These are phyloP conservation scores for Tor tambroides DNA, from an alignment of 2,113 vertebrate species.

Conservation along the genomic window DNA sequence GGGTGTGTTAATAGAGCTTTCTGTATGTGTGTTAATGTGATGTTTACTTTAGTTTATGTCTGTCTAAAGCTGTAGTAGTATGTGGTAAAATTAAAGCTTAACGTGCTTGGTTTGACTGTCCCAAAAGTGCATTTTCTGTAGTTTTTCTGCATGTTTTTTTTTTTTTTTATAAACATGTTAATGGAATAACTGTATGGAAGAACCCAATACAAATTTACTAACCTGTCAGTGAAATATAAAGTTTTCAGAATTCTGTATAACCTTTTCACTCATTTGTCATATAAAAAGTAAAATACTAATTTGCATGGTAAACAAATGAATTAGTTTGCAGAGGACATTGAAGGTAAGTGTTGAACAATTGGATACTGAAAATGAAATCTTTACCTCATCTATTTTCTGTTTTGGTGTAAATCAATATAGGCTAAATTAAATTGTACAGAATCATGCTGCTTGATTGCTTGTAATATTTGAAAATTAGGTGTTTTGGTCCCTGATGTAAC, in stretches of 20 bases:
- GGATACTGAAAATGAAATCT: not conserved
- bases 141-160: not conserved
- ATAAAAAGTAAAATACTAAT: conserved; percentile 12
- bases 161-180: not conserved
- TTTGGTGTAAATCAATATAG: not conserved
- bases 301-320: not conserved
- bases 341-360: not conserved
- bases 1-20: not conserved
- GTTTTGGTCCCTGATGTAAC: not conserved
- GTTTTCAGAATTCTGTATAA: not conserved
- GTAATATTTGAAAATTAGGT: not conserved
- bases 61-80: not conserved
- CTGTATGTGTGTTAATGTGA: not conserved
- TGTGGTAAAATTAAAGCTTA: not conserved
- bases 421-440: too few relatives aligned
- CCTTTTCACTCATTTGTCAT: not conserved
- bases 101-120: not conserved
- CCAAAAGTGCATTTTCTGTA: not conserved
- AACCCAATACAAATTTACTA: not conserved
- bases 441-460: too few relatives aligned
- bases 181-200: not conserved
- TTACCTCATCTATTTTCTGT: not conserved
- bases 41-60: not conserved
- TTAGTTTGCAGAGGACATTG: not conserved
- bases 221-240: not conserved